A percentile compares a stretch with the other conserved stretches of the same genome.
Conservation (phyloP, 2,888 invertebrate species). For the Sthenelais limicola region DNA sequence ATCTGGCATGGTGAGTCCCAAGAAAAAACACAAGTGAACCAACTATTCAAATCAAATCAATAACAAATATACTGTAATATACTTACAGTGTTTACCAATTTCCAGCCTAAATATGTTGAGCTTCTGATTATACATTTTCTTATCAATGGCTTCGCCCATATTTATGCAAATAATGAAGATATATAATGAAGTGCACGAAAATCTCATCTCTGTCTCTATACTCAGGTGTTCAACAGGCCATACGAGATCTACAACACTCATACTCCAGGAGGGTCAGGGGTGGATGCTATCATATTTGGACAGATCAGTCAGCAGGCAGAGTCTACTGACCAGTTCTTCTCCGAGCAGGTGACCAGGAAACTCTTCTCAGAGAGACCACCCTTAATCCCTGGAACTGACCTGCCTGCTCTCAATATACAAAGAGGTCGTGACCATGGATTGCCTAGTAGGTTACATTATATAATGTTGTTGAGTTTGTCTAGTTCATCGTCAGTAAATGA, state of each 20-base stretch:
- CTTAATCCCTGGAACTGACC: slow-evolving; percentile 47
- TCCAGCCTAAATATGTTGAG: too few relatives aligned
- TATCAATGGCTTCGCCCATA: too few relatives aligned
- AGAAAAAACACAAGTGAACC: too few relatives aligned
- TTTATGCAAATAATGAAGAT: too few relatives aligned
- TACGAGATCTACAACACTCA: slow-evolving; percentile 81
- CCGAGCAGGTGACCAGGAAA: slow-evolving; percentile 82
- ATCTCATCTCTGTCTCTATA: neutral
- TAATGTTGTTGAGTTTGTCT: too few relatives aligned
- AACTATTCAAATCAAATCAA: too few relatives aligned
- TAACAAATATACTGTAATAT: too few relatives aligned
- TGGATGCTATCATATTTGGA: slow-evolving; percentile 53
- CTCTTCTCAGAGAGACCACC: slow-evolving; percentile 78
- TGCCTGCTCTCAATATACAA: slow-evolving; percentile 35
- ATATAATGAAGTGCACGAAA: neutral
- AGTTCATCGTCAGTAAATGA: too few relatives aligned
- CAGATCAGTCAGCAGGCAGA: slow-evolving; percentile 83
- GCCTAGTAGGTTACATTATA: slow-evolving; percentile 74
- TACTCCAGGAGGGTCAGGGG: slow-evolving; percentile 49
- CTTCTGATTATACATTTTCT: too few relatives aligned
- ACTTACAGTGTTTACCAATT: too few relatives aligned
- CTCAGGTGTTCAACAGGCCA: slow-evolving; percentile 85
- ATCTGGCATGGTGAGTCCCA: too few relatives aligned
- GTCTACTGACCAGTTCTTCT: slow-evolving; percentile 85
- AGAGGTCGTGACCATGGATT: slow-evolving; percentile 88